A percentile compares a stretch with the other conserved stretches of the same genome.
These are phyloP conservation scores for Hystrix brachyura DNA, from an alignment of 2,113 vertebrate species.

Conservation along the genomic window DNA sequence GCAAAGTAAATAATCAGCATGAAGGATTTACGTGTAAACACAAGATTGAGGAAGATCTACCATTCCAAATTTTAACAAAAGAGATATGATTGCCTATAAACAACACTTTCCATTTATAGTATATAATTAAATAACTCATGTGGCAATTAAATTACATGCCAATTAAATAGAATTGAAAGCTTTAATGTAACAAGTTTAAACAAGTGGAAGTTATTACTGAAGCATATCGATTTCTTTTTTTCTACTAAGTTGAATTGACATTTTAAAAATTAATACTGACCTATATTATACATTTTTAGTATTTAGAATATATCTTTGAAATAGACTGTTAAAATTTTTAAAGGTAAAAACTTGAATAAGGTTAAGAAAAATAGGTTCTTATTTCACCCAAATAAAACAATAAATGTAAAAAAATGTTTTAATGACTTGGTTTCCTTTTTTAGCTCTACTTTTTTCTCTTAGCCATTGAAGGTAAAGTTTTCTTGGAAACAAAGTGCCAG, in stretches of 20 bases:
- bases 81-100: slow-evolving; percentile 69
- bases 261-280: slow-evolving; percentile 77
- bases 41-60: slow-evolving; percentile 3
- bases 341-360: slow-evolving; percentile 28
- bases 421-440: neutral
- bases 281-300: neutral
- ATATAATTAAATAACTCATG: slow-evolving; percentile 80
- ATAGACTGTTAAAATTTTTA: slow-evolving; percentile 37
- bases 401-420: slow-evolving; percentile 38
- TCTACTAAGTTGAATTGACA: slow-evolving; percentile 67
- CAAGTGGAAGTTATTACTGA: slow-evolving; percentile 70
- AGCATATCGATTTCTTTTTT: slow-evolving; percentile 64
- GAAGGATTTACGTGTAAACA: slow-evolving; percentile 38
- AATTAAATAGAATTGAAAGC: slow-evolving; percentile 82
- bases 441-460: neutral
- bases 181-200: slow-evolving; percentile 78
- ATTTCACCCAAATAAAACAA: slow-evolving; percentile 32
- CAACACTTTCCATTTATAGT: slow-evolving; percentile 76
- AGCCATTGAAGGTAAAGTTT: neutral
- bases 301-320: slow-evolving; percentile 63
- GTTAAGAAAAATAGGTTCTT: slow-evolving; percentile 7
- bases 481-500: neutral
- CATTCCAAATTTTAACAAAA: slow-evolving; percentile 62
- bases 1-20: neutral
- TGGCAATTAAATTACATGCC: slow-evolving; percentile 82